Conservation (phyloP, 2,888 invertebrate genomes). For the Tenthredo mesomela region DNA sequence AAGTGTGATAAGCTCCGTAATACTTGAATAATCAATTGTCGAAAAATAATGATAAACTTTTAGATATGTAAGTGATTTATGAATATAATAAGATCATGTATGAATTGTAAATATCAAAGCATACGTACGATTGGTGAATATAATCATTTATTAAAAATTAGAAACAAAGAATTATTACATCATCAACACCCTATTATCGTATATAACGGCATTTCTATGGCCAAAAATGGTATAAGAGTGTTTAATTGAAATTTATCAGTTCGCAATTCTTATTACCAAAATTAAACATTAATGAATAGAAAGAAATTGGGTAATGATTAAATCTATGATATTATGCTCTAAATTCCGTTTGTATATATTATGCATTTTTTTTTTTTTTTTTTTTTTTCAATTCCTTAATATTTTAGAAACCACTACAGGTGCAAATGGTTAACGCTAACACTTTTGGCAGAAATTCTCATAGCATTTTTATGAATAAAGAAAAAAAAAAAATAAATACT, state of each 20-base stretch:
- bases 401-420: conserved; percentile 20
- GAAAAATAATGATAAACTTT: not conserved
- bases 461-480: not conserved
- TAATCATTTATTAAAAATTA: conserved; percentile 70
- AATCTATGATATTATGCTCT: conserved; percentile 28
- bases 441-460: conserved; percentile 23
- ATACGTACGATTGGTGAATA: conserved; percentile 63
- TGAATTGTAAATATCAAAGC: conserved; percentile 62
- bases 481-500: not conserved
- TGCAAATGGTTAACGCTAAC: conserved; percentile 33
- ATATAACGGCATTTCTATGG: conserved; percentile 69
- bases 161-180: conserved; percentile 71
- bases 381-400: conserved; percentile 21
- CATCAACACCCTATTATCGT: conserved; percentile 61
- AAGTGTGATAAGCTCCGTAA: not conserved
- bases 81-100: not conserved
- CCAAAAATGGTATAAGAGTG: not conserved
- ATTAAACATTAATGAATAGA: not conserved
- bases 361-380: conserved; percentile 12
- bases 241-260: conserved; percentile 16
- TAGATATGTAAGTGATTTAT: conserved; percentile 3
- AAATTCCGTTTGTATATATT: conserved; percentile 19
- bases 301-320: not conserved
- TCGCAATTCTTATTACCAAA: conserved; percentile 29
- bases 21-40: not conserved